Conservation (phyloP, 2,113 vertebrate genomes). For the Strigops habroptila region DNA sequence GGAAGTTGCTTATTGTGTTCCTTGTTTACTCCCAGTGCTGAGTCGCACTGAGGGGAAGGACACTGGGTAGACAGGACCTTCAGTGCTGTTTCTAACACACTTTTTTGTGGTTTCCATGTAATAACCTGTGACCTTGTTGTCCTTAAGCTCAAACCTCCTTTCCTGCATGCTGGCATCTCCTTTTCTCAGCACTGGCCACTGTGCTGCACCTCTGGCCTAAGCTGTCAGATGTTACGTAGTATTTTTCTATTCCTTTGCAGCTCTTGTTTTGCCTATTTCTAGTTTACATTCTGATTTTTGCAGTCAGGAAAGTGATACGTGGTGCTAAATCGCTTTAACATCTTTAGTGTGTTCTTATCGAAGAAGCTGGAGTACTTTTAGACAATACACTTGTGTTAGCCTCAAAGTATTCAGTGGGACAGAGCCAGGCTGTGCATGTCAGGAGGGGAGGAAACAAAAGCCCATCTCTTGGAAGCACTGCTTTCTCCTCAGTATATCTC, state of each 20-base stretch:
- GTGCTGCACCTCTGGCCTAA: background rate
- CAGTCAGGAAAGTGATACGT: rapidly evolving
- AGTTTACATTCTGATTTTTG: background rate
- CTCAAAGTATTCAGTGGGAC: background rate
- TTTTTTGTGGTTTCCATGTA: rapidly evolving
- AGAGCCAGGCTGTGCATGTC: background rate
- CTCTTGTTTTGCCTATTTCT: background rate
- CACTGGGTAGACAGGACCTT: background rate
- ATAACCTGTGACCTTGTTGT: background rate
- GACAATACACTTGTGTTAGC: background rate
- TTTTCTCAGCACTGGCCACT: background rate
- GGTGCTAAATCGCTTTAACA: background rate
- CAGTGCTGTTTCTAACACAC: rapidly evolving
- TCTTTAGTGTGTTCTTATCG: background rate
- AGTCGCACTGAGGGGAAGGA: background rate
- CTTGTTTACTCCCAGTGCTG: background rate
- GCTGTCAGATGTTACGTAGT: background rate
- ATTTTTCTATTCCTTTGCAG: background rate
- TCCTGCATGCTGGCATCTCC: rapidly evolving
- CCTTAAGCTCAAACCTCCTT: background rate
- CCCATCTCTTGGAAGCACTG: background rate
- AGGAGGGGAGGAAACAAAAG: background rate
- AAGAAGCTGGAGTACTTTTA: background rate
- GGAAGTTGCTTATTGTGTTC: background rate
- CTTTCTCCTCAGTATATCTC: rapidly evolving